Percentiles rank a stretch among this genome's conserved stretches.
These are phyloP conservation scores for Stegostoma tigrinum DNA, from an alignment of 2,113 vertebrate species.

Conservation along the genomic window DNA sequence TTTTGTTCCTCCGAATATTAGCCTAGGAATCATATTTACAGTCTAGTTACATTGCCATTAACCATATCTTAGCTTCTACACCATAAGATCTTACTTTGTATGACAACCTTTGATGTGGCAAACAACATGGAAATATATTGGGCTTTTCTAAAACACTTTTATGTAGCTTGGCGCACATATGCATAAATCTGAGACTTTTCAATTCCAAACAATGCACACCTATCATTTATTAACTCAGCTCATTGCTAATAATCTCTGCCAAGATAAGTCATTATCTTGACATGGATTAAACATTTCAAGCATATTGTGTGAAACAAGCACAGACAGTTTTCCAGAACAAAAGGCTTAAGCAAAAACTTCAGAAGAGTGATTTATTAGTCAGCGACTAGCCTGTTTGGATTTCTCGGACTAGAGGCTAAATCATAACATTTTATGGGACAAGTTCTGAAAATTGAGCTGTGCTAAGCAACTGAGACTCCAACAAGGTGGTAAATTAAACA, in stretches of 20 bases:
- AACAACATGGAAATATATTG: not conserved
- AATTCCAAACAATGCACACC: not conserved
- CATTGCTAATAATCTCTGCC: not conserved
- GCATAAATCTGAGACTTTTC: not conserved
- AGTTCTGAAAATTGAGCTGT: not conserved
- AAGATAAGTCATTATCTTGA: not conserved
- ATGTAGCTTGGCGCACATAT: not conserved
- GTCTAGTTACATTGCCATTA: no score
- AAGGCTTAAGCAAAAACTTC: not conserved
- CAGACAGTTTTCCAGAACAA: not conserved
- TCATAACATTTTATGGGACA: conserved; percentile 15
- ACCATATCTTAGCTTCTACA: no score
- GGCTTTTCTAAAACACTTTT: not conserved
- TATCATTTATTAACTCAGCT: not conserved
- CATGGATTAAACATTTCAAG: not conserved
- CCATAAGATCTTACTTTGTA: no score
- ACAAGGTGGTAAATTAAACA: not conserved
- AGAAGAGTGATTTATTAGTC: not conserved
- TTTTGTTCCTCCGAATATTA: no score
- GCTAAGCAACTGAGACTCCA: not conserved
- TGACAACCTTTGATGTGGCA: no score
- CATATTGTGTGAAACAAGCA: not conserved
- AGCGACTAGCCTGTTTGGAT: not conserved
- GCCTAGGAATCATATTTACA: no score
- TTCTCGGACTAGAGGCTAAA: not conserved